Conservation (phyloP, 2,888 invertebrate species). For the Fissipunctia ypsillon region DNA sequence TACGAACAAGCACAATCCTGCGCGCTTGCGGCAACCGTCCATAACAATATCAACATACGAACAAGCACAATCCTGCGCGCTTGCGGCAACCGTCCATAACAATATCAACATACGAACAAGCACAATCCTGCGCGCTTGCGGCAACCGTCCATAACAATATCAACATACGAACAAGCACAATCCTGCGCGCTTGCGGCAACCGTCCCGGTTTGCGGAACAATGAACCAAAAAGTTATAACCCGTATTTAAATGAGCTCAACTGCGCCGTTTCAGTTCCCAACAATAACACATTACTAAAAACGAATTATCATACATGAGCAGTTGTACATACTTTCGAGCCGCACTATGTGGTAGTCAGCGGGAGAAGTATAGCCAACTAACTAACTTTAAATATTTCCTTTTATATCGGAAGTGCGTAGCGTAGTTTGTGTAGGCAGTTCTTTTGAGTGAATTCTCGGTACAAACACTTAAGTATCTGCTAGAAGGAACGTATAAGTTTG, state of each 20-base stretch:
- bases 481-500: too few species aligned
- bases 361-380: background rate
- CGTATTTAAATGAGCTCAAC: slow-evolving; percentile 43
- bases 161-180: too few species aligned
- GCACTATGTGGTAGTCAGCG: background rate
- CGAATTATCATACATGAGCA: slow-evolving; percentile 18
- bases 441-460: background rate
- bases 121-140: background rate
- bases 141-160: too few species aligned
- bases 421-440: background rate
- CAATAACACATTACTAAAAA: slow-evolving; percentile 41
- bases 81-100: background rate
- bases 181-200: background rate
- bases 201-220: background rate
- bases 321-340: background rate
- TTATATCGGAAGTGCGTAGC: background rate
- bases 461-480: background rate
- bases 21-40: background rate
- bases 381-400: background rate
- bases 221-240: slow-evolving; percentile 29
- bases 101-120: background rate
- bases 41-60: too few species aligned
- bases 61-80: background rate
- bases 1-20: too few species aligned
- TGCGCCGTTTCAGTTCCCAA: slow-evolving; percentile 34